phyloP scores from a whole-genome alignment of 1,140 invertebrate species.

The Samia ricini region DNA sequence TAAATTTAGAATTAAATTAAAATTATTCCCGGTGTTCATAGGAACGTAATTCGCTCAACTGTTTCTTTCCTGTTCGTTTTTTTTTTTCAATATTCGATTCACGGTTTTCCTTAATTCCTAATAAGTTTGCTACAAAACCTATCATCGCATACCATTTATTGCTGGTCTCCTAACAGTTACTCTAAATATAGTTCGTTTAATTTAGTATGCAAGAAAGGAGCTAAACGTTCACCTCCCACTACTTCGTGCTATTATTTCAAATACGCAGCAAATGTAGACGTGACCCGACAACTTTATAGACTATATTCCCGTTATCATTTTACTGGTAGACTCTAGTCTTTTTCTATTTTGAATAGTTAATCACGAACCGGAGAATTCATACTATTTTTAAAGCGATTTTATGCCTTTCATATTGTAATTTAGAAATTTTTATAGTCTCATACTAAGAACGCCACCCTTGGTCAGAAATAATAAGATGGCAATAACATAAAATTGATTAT shows the following conservation, averaged over 20 bases:
- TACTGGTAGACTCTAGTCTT: too few relatives aligned
- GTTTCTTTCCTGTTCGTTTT: background rate
- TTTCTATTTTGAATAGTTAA: too few relatives aligned
- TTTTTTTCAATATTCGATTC: slow-evolving; percentile 19
- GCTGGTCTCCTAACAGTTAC: slow-evolving; percentile 34
- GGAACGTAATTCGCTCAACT: too few relatives aligned
- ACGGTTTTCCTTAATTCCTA: slow-evolving; percentile 27
- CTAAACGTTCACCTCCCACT: background rate
- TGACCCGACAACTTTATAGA: too few relatives aligned
- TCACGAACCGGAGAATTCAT: too few relatives aligned
- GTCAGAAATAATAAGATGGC: background rate
- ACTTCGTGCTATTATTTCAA: background rate
- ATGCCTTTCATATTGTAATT: too few relatives aligned
- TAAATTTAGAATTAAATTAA: too few relatives aligned
- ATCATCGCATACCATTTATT: slow-evolving; percentile 25
- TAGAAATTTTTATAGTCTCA: too few relatives aligned
- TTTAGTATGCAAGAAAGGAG: slow-evolving; percentile 37
- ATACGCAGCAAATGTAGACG: too few relatives aligned
- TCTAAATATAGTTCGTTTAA: slow-evolving; percentile 48
- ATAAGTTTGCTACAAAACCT: slow-evolving; percentile 24
- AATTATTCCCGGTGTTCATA: too few relatives aligned
- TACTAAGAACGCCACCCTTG: background rate
- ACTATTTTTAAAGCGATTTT: too few relatives aligned
- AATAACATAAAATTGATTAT: background rate
- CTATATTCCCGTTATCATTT: too few relatives aligned